phyloP scores from a whole-genome alignment of 2,888 invertebrate genomes.

The Chymomyza fuscimana region DNA sequence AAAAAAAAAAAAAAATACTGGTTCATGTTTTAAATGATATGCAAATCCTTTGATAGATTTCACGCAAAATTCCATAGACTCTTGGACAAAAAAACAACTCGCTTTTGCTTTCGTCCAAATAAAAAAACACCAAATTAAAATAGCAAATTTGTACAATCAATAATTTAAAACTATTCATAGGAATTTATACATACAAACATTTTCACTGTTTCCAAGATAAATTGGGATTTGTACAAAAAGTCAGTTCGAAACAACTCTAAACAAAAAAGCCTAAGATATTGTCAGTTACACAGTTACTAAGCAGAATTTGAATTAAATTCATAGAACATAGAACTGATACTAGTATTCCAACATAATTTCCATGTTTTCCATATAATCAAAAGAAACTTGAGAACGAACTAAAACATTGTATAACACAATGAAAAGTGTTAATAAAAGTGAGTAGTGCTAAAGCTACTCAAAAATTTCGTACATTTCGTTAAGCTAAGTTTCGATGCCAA shows the following conservation, averaged over 20 bases:
- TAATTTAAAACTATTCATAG: neutral
- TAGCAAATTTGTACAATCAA: neutral
- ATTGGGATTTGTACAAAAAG: neutral
- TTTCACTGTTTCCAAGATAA: neutral
- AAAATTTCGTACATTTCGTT: neutral
- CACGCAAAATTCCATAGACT: neutral
- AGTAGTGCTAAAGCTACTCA: neutral
- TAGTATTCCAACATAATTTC: neutral
- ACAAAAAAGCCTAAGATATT: neutral
- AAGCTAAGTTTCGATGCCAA: neutral
- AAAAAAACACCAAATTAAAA: neutral
- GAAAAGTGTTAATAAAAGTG: no score
- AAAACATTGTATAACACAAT: neutral
- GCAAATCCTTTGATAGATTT: neutral
- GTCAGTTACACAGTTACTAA: neutral
- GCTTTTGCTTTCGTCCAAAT: neutral
- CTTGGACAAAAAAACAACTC: neutral
- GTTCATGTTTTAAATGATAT: neutral
- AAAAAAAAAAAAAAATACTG: neutral
- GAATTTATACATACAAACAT: no score
- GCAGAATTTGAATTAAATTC: no score
- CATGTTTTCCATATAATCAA: neutral
- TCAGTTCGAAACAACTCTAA: neutral
- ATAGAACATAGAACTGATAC: neutral
- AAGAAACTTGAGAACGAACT: conserved; percentile 6